A percentile compares a stretch with the other conserved stretches of the same genome.
phyloP scores from a whole-genome alignment of 2,888 invertebrate genomes.

The Patella pellucida region DNA sequence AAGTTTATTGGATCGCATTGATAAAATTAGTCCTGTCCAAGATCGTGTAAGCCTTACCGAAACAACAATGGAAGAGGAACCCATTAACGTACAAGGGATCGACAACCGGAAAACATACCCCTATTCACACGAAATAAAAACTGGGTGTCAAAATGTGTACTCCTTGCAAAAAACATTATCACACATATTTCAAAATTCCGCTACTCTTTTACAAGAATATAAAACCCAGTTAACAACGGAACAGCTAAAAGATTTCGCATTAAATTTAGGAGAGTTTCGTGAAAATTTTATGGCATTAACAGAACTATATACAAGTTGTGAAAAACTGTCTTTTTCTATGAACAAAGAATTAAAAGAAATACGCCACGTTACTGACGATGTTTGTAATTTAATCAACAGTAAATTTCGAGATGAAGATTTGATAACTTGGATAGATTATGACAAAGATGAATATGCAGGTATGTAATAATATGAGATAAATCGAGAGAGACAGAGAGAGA shows the following conservation, averaged over 20 bases:
- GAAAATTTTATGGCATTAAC: constrained; percentile 44
- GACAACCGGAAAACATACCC: background rate
- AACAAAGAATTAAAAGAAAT: constrained; percentile 45
- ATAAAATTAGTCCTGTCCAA: too few species aligned
- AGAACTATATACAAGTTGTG: constrained; percentile 42
- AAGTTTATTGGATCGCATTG: too few species aligned
- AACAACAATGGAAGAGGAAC: too few species aligned
- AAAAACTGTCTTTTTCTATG: constrained; percentile 34
- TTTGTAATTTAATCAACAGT: constrained; percentile 38
- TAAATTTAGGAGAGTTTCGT: constrained; percentile 44
- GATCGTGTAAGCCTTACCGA: too few species aligned
- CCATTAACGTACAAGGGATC: too few species aligned
- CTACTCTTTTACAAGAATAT: constrained; percentile 40
- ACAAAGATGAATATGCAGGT: constrained; percentile 42
- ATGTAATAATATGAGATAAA: background rate
- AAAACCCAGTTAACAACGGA: constrained; percentile 35
- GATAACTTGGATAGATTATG: constrained; percentile 44
- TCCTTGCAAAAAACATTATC: constrained; percentile 34
- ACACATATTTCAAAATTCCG: constrained; percentile 38
- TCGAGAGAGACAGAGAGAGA: too few species aligned
- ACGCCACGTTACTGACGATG: constrained; percentile 37
- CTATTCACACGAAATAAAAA: background rate
- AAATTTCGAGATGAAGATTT: constrained; percentile 50
- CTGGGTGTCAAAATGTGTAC: background rate
- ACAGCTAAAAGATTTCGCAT: constrained; percentile 41